Conservation (phyloP, 2,113 vertebrate genomes). For the Baryphthengus martii region DNA sequence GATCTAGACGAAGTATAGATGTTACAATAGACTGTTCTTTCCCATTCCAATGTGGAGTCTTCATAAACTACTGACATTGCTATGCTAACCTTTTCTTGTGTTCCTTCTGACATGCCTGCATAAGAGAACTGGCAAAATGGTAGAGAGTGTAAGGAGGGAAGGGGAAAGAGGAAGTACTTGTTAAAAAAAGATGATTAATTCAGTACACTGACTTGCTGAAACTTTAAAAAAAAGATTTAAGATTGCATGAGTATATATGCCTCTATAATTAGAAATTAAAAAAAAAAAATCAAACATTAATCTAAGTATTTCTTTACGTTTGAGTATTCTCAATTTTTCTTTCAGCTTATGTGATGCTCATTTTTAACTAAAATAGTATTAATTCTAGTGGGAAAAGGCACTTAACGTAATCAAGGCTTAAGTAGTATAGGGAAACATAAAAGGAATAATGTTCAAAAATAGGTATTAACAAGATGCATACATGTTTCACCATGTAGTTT, state of each 20-base stretch:
- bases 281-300: not conserved
- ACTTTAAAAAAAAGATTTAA: not conserved
- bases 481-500: not conserved
- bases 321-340: not conserved
- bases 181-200: not conserved
- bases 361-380: not conserved
- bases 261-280: not conserved
- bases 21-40: not conserved
- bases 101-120: not conserved
- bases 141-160: not conserved
- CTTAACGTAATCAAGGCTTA: not conserved
- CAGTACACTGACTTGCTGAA: not conserved
- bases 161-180: not conserved
- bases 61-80: not conserved
- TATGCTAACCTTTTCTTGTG: rapidly evolving
- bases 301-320: not conserved
- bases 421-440: not conserved
- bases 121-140: not conserved
- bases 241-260: not conserved
- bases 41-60: not conserved
- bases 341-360: not conserved
- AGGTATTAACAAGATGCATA: not conserved
- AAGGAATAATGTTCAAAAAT: not conserved
- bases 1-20: not conserved
- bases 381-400: not conserved